Percentiles rank a stretch among this genome's conserved stretches.
Conservation (phyloP, 2,797 vertebrate genomes). For the Pipistrellus nathusii region DNA sequence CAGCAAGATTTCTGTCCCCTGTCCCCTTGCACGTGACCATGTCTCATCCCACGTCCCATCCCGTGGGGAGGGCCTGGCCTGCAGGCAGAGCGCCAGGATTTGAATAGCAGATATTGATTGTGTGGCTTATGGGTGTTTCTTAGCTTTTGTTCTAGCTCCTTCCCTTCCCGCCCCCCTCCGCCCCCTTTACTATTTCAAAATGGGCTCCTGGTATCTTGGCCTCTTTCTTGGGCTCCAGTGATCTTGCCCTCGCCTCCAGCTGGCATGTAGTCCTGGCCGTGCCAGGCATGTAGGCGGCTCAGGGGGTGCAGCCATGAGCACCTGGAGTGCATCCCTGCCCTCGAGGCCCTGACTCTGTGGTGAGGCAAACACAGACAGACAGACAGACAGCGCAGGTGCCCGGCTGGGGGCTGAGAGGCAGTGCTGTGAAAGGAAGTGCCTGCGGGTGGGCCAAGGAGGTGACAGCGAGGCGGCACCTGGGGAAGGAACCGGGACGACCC, state of each 20-base stretch:
- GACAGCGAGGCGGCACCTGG: neutral
- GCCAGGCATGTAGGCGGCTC: neutral
- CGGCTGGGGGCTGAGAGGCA: neutral
- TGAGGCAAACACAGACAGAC: neutral
- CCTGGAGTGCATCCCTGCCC: neutral
- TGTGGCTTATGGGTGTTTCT: neutral
- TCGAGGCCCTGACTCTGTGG: neutral
- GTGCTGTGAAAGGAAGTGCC: neutral
- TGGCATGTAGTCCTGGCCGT: neutral
- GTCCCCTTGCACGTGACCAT: too few relatives aligned
- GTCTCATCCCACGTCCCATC: too few relatives aligned
- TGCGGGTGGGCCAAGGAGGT: neutral
- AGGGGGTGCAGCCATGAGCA: neutral
- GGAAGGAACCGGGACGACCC: neutral
- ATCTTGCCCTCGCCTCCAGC: rapidly evolving
- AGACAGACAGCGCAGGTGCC: neutral
- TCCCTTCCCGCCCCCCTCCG: too few relatives aligned
- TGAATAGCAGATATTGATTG: neutral
- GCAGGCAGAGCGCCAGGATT: neutral
- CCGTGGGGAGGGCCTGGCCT: too few relatives aligned
- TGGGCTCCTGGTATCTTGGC: neutral
- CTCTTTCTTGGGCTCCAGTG: neutral
- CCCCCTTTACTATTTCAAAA: neutral
- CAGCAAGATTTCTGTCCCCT: neutral
- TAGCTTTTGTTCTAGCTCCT: neutral